Conservation (phyloP, 2,888 invertebrate genomes). For the Eristalis pertinax region DNA sequence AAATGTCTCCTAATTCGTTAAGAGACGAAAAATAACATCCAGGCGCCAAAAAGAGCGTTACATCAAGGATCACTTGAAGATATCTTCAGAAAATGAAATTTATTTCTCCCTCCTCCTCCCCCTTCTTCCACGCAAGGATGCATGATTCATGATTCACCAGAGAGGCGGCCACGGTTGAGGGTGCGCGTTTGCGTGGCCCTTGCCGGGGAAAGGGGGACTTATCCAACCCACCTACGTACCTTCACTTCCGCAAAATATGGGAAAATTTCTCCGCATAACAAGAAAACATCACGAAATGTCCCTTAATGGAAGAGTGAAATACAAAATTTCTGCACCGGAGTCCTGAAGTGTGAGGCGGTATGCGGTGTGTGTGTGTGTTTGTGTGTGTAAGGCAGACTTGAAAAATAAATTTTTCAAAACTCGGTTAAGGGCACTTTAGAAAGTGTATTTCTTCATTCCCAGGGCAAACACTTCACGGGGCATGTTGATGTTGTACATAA, state of each 20-base stretch:
- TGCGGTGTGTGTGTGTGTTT: background rate
- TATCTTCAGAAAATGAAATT: conserved; percentile 47
- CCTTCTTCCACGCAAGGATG: background rate
- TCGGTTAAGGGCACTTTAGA: conserved; percentile 60
- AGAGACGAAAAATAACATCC: conserved; percentile 28
- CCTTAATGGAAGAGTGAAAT: conserved; percentile 15
- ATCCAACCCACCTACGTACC: background rate
- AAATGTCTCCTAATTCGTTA: conserved; percentile 38
- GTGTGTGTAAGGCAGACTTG: background rate
- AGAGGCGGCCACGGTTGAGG: background rate
- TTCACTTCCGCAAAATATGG: conserved; percentile 4
- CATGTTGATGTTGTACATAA: conserved; percentile 47
- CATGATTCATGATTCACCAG: conserved; percentile 32
- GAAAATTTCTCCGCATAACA: conserved; percentile 19
- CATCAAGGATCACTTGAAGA: conserved; percentile 44
- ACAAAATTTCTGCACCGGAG: conserved; percentile 2
- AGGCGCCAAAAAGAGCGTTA: conserved; percentile 18
- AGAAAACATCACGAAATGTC: conserved; percentile 17
- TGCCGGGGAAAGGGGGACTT: too few species aligned
- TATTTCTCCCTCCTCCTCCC: background rate
- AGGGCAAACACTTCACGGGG: conserved; percentile 58
- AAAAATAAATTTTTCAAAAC: conserved; percentile 44
- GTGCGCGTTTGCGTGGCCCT: background rate
- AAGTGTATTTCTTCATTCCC: conserved; percentile 63
- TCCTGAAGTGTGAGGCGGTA: background rate